Conservation (phyloP, 2,888 invertebrate species). For the Tineola bisselliella region DNA sequence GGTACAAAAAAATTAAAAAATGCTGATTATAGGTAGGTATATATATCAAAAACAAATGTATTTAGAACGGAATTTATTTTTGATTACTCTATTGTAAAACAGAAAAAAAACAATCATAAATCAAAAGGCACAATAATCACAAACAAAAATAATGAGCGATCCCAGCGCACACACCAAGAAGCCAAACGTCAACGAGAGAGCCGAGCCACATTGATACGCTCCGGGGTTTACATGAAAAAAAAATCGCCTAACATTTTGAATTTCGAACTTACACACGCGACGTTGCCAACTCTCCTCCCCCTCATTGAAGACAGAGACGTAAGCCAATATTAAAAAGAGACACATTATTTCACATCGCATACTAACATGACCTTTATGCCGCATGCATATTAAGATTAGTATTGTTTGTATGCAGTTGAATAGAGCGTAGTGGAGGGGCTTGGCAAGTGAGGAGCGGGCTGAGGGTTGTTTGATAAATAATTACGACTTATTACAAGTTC, state of each 20-base stretch:
- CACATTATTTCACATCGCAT: background rate
- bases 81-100: too few relatives aligned
- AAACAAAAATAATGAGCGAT: background rate
- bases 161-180: background rate
- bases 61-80: too few relatives aligned
- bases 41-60: too few relatives aligned
- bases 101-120: background rate
- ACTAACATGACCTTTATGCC: background rate
- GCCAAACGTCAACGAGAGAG: background rate
- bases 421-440: background rate
- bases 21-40: too few relatives aligned
- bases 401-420: background rate
- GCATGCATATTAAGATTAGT: background rate
- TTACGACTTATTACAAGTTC: slow-evolving; percentile 12
- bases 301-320: slow-evolving; percentile 5
- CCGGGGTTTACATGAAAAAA: background rate
- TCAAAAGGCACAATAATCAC: background rate
- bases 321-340: background rate
- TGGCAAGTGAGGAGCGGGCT: background rate
- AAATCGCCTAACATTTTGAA: slow-evolving; percentile 1
- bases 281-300: slow-evolving; percentile 42
- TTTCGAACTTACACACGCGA: slow-evolving; percentile 21
- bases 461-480: slow-evolving; percentile 11
- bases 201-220: background rate
- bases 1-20: too few relatives aligned